These are phyloP conservation scores for Caenorhabditis sp. DNA, from an alignment of 2,888 invertebrate genomes.

Conservation along the genomic window DNA sequence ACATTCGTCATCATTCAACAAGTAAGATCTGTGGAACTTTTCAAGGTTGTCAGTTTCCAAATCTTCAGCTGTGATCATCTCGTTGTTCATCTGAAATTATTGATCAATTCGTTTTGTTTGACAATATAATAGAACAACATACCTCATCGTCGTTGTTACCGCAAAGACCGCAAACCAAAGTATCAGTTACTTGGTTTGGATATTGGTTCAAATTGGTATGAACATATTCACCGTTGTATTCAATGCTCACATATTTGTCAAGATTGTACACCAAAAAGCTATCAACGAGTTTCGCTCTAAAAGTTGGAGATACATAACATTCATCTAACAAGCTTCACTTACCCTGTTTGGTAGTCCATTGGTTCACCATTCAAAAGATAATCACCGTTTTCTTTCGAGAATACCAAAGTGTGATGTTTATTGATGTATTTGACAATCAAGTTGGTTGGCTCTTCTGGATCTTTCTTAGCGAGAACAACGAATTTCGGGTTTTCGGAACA, in stretches of 20 bases:
- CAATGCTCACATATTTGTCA: constrained; percentile 37
- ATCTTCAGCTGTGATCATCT: constrained; percentile 58
- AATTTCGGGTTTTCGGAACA: constrained; percentile 70
- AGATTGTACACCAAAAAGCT: neutral
- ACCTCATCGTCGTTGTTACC: constrained; percentile 65
- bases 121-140: neutral
- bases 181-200: constrained; percentile 52
- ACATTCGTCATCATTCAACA: constrained; percentile 43
- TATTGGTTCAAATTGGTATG: constrained; percentile 59
- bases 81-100: constrained; percentile 42
- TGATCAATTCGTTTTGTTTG: neutral
- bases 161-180: constrained; percentile 67
- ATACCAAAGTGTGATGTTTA: constrained; percentile 23
- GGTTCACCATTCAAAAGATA: constrained; percentile 43
- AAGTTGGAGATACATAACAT: too few species aligned
- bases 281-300: too few species aligned
- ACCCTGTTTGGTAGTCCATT: too few species aligned
- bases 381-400: constrained; percentile 16
- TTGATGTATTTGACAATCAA: constrained; percentile 29
- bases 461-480: constrained; percentile 71
- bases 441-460: constrained; percentile 47
- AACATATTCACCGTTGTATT: constrained; percentile 53
- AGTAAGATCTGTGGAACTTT: constrained; percentile 64
- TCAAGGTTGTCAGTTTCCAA: constrained; percentile 56
- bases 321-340: too few species aligned